Evolutionary conservation across 2,113 vertebrate genomes (phyloP), one percentile per base, ranked within the genome.

Genomic region (Bagarius yarrelli): DNA sequence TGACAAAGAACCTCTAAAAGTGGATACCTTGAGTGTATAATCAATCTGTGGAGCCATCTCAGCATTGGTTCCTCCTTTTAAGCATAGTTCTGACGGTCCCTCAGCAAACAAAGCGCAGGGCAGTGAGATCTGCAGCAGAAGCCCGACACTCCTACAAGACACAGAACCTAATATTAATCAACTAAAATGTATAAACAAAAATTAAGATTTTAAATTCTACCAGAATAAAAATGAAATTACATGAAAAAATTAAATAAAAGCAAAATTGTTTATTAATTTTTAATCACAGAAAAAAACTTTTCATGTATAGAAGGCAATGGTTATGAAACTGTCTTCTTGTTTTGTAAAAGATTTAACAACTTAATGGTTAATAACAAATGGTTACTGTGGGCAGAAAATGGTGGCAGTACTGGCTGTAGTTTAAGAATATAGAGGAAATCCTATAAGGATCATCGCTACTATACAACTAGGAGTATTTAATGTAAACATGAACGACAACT

Each of bases 1-100:
- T 1, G 5, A 34, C 6, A 36, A 11, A 64, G 16, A 69, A 69
- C 16, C 21, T 3, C 15, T 9, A 67, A 56, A 40, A 40, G 2
- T 30, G 53, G 87, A 80, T 90, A 97, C 95, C 94, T 93, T 95
- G 66, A 95, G 50, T 0, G 95, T 95, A 89, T 99, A 98, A 88
- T 99, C 98, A 23, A 99, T 96, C 90, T 99, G 97, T 15, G 98
- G 98, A 14, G 97, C 98, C 97, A 99, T 98, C 83, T 99, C 97
- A 14, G 96, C 96, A 71, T 99, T 98, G 61, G 97, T 99, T 55
- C 97, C 98, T 52, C 98, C 98, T 91, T 95, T 97, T 86, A 99
- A 90, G 83, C 67, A 91, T 15, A 99, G 92, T 81, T 96, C 93
- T 23, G 97, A 95, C 0, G 95, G 91, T 16, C 92, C 92, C 56